These are phyloP conservation scores for Catocala nupta DNA, from an alignment of 2,888 invertebrate genomes.

Conservation along the genomic window DNA sequence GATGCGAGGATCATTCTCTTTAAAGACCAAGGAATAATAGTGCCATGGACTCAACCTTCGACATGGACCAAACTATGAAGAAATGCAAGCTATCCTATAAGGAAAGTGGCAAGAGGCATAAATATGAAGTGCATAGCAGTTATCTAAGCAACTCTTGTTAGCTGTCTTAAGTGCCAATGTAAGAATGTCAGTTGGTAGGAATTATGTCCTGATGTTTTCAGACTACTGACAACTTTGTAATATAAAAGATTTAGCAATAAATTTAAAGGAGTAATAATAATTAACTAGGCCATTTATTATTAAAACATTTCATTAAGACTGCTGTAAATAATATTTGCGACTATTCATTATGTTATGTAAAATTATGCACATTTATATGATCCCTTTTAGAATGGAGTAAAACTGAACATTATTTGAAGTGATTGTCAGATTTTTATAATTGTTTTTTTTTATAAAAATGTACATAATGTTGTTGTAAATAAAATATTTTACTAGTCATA, in stretches of 20 bases:
- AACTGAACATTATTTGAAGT: constrained; percentile 19
- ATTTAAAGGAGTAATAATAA: constrained; percentile 17
- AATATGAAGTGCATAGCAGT: too few species aligned
- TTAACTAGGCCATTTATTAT: constrained; percentile 19
- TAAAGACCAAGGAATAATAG: too few species aligned
- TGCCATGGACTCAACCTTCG: too few species aligned
- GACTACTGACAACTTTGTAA: constrained; percentile 17
- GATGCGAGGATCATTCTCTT: too few species aligned
- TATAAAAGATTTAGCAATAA: constrained; percentile 27
- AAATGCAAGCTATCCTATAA: too few species aligned
- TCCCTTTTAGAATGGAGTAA: constrained; percentile 41
- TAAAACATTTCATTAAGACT: constrained; percentile 49
- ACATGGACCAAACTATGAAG: too few species aligned
- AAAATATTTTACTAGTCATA: constrained; percentile 70
- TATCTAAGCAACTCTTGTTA: too few species aligned
- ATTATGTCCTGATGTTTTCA: too few species aligned
- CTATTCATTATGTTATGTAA: constrained; percentile 21
- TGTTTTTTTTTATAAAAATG: constrained; percentile 55
- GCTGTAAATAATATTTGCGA: constrained; percentile 49
- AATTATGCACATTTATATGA: constrained; percentile 38
- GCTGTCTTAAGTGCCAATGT: too few species aligned
- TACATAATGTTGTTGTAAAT: constrained; percentile 68
- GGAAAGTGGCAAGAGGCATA: too few species aligned
- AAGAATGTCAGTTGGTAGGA: too few species aligned
- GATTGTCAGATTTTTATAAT: constrained; percentile 56